Base-by-base conservation (phyloP, 2,888 invertebrate genomes). In the Sesia bembeciformis region DNA sequence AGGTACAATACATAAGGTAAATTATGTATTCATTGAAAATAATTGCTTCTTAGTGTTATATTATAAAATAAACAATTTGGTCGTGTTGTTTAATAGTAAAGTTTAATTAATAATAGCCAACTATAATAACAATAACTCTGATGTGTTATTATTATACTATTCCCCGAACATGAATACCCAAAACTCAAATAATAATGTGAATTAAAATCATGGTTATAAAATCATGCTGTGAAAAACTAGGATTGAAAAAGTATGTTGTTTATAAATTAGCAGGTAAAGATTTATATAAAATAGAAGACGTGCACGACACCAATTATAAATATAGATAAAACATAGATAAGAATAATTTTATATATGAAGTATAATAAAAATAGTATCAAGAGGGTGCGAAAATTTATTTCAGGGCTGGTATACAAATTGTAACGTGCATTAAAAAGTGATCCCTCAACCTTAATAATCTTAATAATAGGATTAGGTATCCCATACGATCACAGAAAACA, bases 401-500 rank as follows among this genome's bases (percentile, higher is more conserved):
- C 38, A 39, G 50, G 41, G 40, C 5, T n/a, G 7, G 52, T 54
- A 52, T 40, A 41, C 54, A 54, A 43, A 40, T 42, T 46, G 63
- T 65, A 75, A 75, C 66, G 77, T 80, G 78, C 70, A 68, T 52
- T 61, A 46, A 40, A 40, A 53, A 54, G 70, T 49, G 1, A 40
- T 43, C 46, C 46, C 46, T 46, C 8, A 46, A 46, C 46, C 46
- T 7, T 46, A 23, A 23, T 23, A 23, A 23, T 23, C 23, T 23
- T 23, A 23, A 23, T 23, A 23, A 65, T 65, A 67, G 70, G 70
- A 71, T 61, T 68, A 60, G 76, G 72, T 72, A 79, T 67, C 76
- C 77, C 76, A 80, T 77, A 79, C 72, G 72, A 78, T 70, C 66
- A 63, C 56, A 64, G 58, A 55, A 23, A 23, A 23, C 23, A 23